phyloP scores from a whole-genome alignment of 1,140 invertebrate species.

The Bombyx mandarina region DNA sequence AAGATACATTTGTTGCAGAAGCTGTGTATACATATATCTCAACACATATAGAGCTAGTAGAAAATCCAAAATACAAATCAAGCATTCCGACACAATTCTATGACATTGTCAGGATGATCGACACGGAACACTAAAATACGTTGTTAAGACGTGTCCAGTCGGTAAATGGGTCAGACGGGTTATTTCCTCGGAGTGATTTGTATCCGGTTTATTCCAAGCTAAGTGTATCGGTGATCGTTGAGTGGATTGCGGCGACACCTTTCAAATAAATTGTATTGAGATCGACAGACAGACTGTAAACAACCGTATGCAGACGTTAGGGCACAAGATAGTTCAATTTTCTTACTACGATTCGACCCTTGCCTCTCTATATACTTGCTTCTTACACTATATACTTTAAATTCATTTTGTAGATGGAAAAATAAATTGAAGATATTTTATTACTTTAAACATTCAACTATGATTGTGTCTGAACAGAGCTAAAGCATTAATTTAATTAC shows the following conservation, averaged over 20 bases:
- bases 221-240: constrained; percentile 41
- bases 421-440: too few species aligned
- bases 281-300: constrained; percentile 50
- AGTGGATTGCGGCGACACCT: constrained; percentile 66
- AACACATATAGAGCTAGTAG: too few species aligned
- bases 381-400: too few species aligned
- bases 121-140: constrained; percentile 8
- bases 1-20: too few species aligned
- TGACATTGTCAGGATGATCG: background rate
- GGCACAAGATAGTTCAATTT: constrained; percentile 45
- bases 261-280: constrained; percentile 69
- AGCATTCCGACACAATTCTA: too few species aligned
- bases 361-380: too few species aligned
- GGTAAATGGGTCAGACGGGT: constrained; percentile 37
- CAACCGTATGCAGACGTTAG: constrained; percentile 56
- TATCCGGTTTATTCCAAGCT: constrained; percentile 32
- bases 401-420: too few species aligned
- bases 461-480: too few species aligned
- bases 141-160: constrained; percentile 35
- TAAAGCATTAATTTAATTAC: too few species aligned
- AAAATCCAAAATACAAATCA: too few species aligned
- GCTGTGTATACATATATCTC: too few species aligned
- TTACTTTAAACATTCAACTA: too few species aligned
- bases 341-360: constrained; percentile 20
- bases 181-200: constrained; percentile 53